A percentile compares a stretch with the other conserved stretches of the same genome.
These are phyloP conservation scores for Aporrectodea caliginosa DNA, from an alignment of 1,140 invertebrate genomes.

Conservation along the genomic window DNA sequence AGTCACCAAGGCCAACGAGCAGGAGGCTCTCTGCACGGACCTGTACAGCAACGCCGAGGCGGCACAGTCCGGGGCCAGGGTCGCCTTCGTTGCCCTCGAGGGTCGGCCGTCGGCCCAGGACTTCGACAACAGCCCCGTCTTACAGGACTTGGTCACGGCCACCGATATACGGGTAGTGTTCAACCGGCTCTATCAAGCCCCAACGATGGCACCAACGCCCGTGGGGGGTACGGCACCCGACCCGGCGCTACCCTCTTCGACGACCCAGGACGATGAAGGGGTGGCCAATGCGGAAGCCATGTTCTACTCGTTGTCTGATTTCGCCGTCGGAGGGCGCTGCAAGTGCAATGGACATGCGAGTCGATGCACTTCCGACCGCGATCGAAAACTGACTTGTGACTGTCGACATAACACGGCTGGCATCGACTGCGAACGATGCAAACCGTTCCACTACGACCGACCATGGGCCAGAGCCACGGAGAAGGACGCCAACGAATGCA, in stretches of 20 bases:
- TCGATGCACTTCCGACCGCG: constrained; percentile 70
- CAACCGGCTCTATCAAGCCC: constrained; percentile 60
- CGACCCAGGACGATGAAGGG: too few relatives aligned
- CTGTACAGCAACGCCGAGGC: constrained; percentile 58
- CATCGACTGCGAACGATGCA: constrained; percentile 95
- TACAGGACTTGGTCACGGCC: constrained; percentile 98
- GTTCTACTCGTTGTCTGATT: constrained; percentile 70
- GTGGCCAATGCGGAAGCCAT: too few relatives aligned
- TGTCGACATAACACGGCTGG: constrained; percentile 98
- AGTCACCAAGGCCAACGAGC: constrained; percentile 54
- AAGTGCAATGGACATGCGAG: constrained; percentile 99
- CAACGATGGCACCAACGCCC: constrained; percentile 37
- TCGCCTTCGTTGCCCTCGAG: constrained; percentile 93
- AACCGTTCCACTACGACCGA: constrained; percentile 95
- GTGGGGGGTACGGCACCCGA: constrained; percentile 67
- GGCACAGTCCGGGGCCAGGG: constrained; percentile 60
- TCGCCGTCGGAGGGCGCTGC: constrained; percentile 93
- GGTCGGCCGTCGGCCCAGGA: constrained; percentile 86
- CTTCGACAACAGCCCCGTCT: constrained; percentile 90
- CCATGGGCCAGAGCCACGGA: constrained; percentile 96
- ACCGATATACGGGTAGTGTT: constrained; percentile 93
- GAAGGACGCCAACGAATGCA: constrained; percentile 93
- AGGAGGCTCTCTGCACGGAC: constrained; percentile 73
- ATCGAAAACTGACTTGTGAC: constrained; percentile 80
- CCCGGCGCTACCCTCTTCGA: constrained; percentile 74